Conservation (phyloP, 64 coral and sea anemone species). For the Anthopleura sola region DNA sequence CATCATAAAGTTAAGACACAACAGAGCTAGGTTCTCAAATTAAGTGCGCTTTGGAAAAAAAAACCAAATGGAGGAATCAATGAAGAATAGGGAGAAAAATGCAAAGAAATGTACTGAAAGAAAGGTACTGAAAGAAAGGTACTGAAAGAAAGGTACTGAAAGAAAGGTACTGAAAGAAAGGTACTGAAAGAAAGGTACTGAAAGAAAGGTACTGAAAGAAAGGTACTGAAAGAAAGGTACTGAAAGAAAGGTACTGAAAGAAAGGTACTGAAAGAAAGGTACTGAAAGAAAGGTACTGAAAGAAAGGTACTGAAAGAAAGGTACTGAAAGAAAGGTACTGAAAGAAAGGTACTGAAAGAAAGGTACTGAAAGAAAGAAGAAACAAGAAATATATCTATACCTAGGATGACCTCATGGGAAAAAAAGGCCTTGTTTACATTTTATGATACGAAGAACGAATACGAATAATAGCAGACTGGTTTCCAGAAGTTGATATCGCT, state of each 20-base stretch:
- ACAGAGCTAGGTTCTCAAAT: too few relatives aligned
- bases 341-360: too few relatives aligned
- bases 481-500: neutral
- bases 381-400: neutral
- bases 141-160: neutral
- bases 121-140: too few relatives aligned
- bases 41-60: too few relatives aligned
- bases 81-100: neutral
- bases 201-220: too few relatives aligned
- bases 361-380: neutral
- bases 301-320: neutral
- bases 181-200: neutral
- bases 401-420: neutral
- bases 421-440: neutral
- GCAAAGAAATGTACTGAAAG: neutral
- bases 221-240: neutral
- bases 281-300: too few relatives aligned
- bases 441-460: neutral
- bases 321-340: too few relatives aligned
- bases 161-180: neutral
- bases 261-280: neutral
- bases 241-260: too few relatives aligned
- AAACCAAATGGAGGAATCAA: neutral
- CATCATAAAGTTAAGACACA: too few relatives aligned
- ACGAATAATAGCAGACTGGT: neutral